Evolutionary conservation across 37 sponge, comb jelly and placozoan species (phyloP).

Genomic region (Lycopodina hypogea): DNA sequence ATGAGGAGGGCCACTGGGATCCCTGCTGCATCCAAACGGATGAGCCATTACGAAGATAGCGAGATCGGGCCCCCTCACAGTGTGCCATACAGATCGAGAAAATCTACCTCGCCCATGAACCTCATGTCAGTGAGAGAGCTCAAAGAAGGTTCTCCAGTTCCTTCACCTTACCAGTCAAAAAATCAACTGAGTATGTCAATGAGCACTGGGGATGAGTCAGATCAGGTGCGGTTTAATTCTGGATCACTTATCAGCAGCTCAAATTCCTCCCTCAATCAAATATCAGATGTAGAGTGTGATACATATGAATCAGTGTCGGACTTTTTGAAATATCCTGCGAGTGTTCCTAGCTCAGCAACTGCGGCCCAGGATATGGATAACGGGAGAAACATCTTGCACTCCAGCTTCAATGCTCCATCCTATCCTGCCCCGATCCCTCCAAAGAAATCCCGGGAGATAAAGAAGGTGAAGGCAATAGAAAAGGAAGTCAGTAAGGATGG

Average conservation of each 20-base stretch:
- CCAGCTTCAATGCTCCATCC: neutral
- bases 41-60: conserved; percentile 2
- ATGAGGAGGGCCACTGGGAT: conserved; percentile 15
- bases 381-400: neutral
- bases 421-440: conserved; percentile 23
- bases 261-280: conserved; percentile 3
- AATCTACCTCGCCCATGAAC: neutral
- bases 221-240: neutral
- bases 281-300: conserved; percentile 3
- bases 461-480: too few relatives aligned
- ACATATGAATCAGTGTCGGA: conserved; percentile 12
- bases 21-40: neutral
- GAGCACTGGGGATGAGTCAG: neutral
- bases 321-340: neutral
- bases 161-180: neutral
- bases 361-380: neutral
- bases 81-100: neutral
- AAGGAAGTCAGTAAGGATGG: too few relatives aligned
- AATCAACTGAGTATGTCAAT: neutral
- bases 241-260: neutral
- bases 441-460: neutral
- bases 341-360: neutral
- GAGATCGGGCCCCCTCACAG: neutral
- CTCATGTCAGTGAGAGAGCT: neutral
- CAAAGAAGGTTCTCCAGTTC: neutral